phyloP scores from a whole-genome alignment of 2,113 vertebrate species.

The Pterocles burchelli region DNA sequence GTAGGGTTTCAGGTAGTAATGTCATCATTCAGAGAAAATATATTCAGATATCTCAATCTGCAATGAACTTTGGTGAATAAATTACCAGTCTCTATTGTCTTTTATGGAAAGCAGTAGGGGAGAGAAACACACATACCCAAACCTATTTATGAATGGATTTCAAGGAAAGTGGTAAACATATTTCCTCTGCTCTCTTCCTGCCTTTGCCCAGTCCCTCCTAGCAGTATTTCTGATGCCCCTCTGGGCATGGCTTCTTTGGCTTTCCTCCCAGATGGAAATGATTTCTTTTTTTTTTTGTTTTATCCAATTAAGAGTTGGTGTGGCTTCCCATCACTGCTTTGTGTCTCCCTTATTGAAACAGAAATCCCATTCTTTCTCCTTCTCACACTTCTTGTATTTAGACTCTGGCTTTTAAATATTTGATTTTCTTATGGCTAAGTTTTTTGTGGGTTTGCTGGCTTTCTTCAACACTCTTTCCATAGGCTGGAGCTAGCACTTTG shows the following conservation, averaged over 20 bases:
- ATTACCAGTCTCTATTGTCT: neutral
- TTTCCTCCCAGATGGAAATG: neutral
- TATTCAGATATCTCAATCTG: neutral
- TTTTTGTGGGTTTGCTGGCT: neutral
- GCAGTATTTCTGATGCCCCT: neutral
- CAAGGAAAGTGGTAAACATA: neutral
- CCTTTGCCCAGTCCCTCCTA: neutral
- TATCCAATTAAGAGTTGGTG: rapidly evolving
- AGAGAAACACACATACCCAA: rapidly evolving
- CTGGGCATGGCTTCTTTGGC: neutral
- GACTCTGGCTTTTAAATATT: neutral
- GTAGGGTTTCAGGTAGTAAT: neutral
- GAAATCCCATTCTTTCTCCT: neutral
- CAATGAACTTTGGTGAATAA: neutral
- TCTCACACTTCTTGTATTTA: neutral
- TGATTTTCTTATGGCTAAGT: neutral
- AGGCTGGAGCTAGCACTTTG: neutral
- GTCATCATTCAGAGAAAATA: neutral
- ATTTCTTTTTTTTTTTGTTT: neutral
- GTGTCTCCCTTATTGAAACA: neutral
- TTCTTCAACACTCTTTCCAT: neutral
- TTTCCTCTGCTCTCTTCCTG: neutral
- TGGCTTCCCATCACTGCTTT: neutral
- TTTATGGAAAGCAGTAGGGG: neutral
- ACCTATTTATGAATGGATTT: neutral